Base-by-base conservation (phyloP, 2,888 invertebrate species). In the Clepsis dumicolana region DNA sequence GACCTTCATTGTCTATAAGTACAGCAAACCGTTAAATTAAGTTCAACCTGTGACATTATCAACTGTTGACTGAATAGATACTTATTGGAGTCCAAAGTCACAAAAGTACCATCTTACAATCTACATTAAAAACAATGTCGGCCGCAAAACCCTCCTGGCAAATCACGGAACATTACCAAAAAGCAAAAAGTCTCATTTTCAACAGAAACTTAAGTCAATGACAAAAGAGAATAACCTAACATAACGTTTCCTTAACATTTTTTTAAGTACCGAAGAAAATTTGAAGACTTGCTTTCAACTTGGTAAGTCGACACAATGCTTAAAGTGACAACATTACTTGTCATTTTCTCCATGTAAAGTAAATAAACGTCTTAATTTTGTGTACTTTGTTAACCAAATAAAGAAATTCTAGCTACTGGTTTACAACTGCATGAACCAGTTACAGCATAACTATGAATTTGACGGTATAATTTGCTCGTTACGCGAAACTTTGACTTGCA, bases 401-500 rank as follows among this genome's bases (percentile, higher is more conserved):
- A 16, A 16, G 16, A 41, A 41, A 41, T n/a, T 1, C 35, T 35
- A 35, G 8, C n/a, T 16, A 7, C 41, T 7, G 16, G 0, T 41
- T 41, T 4, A 16, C 1, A 41, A 41, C 41, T 16, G 16, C 41
- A 16, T 41, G 16, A 41, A 16, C 16, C 16, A 16, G 41, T 38
- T 52, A 25, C 21, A 8, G n/a, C 27, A 54, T 16, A n/a, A 27
- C 25, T 27, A n/a, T 32, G 56, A 5, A 57, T 57, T 14, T 27
- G 56, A 10, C 27, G 4, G 4, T 38, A 21, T 29, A 57, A 35
- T 35, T 57, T 57, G 18, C 29, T 54, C 35, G 56, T 35, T 21
- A 24, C 8, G 10, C 35, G 24, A 57, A 57, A 57, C 35, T 38
- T 57, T 38, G 35, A 38, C 32, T 57, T 35, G 56, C 35, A 57